Percentiles rank a stretch among this genome's conserved stretches.
phyloP scores from a whole-genome alignment of 1,140 invertebrate genomes.

The Thalassaphorura encarpata region DNA sequence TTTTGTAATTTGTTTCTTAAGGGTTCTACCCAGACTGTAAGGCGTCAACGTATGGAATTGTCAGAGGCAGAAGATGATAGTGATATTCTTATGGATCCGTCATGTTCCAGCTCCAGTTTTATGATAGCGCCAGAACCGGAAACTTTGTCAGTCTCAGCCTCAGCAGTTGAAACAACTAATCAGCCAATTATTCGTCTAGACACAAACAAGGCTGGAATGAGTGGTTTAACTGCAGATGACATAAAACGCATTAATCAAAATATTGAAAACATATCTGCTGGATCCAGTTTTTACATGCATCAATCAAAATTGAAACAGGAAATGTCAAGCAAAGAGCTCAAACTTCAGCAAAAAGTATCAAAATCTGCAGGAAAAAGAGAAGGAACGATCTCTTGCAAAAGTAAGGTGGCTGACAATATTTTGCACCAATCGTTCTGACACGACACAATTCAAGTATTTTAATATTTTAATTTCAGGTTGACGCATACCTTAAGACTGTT shows the following conservation, averaged over 20 bases:
- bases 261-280: constrained; percentile 48
- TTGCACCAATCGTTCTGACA: not conserved
- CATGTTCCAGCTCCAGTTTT: no score
- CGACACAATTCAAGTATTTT: not conserved
- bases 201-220: constrained; percentile 45
- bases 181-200: no score
- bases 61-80: no score
- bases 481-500: constrained; percentile 37
- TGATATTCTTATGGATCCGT: no score
- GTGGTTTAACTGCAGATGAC: constrained; percentile 48
- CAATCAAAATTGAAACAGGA: constrained; percentile 40
- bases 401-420: not conserved
- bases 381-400: constrained; percentile 31
- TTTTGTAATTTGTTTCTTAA: no score
- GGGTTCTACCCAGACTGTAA: no score
- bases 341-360: constrained; percentile 37
- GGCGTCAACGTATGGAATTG: no score
- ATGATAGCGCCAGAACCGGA: no score
- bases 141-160: no score
- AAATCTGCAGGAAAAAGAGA: constrained; percentile 35
- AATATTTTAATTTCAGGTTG: constrained; percentile 36
- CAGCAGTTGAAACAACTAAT: no score
- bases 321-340: constrained; percentile 42
- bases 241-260: constrained; percentile 49
- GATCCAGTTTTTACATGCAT: constrained; percentile 49